Evolutionary conservation across 1,140 invertebrate genomes (phyloP).

Genomic region (Nephila pilipes): DNA sequence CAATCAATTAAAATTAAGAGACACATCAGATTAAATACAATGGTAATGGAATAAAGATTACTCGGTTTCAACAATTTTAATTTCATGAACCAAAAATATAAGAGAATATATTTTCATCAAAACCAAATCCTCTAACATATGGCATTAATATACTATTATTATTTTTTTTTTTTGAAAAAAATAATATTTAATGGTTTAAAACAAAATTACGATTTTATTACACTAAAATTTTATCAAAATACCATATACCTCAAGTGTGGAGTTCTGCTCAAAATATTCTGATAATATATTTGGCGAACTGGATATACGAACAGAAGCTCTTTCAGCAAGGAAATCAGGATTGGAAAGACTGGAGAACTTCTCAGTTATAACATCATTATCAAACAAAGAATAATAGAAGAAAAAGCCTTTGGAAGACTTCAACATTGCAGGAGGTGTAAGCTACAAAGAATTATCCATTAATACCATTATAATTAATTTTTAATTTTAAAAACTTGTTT

Average conservation of each 20-base stretch:
- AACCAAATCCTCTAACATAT: no score
- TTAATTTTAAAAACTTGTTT: no score
- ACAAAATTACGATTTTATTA: not conserved
- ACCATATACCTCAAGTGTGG: constrained; percentile 79
- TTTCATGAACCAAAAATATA: no score
- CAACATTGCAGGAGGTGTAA: constrained; percentile 65
- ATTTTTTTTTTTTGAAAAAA: no score
- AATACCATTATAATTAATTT: no score
- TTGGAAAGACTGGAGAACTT: constrained; percentile 81
- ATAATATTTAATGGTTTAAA: no score
- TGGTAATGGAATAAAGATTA: no score
- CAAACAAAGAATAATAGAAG: constrained; percentile 83
- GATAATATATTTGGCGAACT: constrained; percentile 81
- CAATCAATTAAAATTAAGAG: no score
- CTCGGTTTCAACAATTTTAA: no score
- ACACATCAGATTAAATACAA: no score
- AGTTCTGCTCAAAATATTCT: constrained; percentile 81
- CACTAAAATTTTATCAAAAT: not conserved
- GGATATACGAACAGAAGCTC: constrained; percentile 81
- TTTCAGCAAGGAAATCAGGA: constrained; percentile 82
- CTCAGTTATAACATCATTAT: constrained; percentile 82
- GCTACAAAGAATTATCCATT: constrained; percentile 30
- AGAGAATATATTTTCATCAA: no score
- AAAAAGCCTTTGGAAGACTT: constrained; percentile 80
- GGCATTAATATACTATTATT: no score